Conservation (phyloP, 2,888 invertebrate species). For the Myathropa florea region DNA sequence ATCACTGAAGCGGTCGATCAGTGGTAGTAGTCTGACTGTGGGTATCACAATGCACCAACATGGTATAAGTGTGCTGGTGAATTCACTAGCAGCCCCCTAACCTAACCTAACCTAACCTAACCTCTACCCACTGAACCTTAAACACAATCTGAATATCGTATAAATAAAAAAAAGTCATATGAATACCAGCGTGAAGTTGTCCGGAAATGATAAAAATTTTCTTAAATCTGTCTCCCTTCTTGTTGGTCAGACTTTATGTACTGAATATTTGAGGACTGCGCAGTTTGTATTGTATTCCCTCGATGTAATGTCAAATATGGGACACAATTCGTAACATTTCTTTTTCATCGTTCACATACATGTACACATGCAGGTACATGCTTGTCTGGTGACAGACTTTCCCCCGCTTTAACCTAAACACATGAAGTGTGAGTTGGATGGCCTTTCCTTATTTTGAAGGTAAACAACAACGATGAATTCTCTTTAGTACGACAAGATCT, state of each 20-base stretch:
- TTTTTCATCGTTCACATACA: background rate
- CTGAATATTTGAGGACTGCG: constrained; percentile 42
- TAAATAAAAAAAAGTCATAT: too few species aligned
- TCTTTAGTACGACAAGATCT: background rate
- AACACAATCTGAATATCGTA: background rate
- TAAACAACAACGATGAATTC: constrained; percentile 45
- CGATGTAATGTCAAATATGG: constrained; percentile 10
- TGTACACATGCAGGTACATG: constrained; percentile 1
- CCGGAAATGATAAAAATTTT: too few species aligned
- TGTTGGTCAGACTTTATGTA: constrained; percentile 18
- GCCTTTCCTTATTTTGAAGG: constrained; percentile 12
- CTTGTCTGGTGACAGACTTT: constrained; percentile 11
- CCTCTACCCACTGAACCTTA: too few species aligned
- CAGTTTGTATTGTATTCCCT: constrained; percentile 40
- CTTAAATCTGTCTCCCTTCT: background rate
- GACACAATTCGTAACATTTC: constrained; percentile 28
- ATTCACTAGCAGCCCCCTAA: too few species aligned
- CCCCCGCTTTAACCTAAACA: background rate
- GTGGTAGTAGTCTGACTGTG: too few species aligned
- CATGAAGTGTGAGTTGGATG: background rate
- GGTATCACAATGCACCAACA: too few species aligned
- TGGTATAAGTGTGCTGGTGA: too few species aligned
- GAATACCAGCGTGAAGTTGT: too few species aligned
- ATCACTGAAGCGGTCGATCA: too few species aligned
- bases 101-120: too few species aligned